Evolutionary conservation across 2,797 vertebrate genomes (phyloP).

Genomic region (Intellagama lesueurii): DNA sequence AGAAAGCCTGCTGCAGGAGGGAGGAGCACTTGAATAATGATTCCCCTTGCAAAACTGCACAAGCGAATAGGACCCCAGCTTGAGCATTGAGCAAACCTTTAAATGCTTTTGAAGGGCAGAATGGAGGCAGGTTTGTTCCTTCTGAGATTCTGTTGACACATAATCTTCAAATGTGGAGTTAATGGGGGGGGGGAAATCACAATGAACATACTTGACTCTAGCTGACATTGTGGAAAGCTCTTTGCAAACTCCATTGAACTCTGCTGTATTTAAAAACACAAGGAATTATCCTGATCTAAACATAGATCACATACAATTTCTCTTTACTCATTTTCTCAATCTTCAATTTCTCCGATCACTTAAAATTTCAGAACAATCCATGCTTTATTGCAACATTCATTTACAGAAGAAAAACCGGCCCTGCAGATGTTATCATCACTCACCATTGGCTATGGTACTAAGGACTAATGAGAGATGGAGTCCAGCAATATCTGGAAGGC

Average conservation of each 20-base stretch:
- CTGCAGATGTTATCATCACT: background rate
- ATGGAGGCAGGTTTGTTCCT: background rate
- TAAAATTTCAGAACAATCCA: background rate
- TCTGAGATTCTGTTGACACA: background rate
- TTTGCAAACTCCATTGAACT: background rate
- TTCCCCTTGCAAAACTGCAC: too few species aligned
- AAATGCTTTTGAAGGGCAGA: background rate
- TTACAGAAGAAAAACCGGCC: background rate
- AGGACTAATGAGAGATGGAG: background rate
- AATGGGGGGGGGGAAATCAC: background rate
- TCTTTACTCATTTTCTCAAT: background rate
- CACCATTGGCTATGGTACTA: background rate
- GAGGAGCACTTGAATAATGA: background rate
- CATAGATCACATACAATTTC: background rate
- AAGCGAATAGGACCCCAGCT: background rate
- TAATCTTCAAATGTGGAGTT: background rate
- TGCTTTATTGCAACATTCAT: background rate
- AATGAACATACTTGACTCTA: background rate
- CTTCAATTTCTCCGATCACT: background rate
- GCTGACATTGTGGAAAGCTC: background rate
- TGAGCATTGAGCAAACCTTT: background rate
- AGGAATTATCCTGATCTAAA: background rate
- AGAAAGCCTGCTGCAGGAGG: too few species aligned
- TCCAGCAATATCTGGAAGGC: too few species aligned
- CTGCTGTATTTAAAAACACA: slow-evolving; percentile 44